Evolutionary conservation across 2,113 vertebrate genomes (phyloP).

Genomic region (Etheostoma spectabile): DNA sequence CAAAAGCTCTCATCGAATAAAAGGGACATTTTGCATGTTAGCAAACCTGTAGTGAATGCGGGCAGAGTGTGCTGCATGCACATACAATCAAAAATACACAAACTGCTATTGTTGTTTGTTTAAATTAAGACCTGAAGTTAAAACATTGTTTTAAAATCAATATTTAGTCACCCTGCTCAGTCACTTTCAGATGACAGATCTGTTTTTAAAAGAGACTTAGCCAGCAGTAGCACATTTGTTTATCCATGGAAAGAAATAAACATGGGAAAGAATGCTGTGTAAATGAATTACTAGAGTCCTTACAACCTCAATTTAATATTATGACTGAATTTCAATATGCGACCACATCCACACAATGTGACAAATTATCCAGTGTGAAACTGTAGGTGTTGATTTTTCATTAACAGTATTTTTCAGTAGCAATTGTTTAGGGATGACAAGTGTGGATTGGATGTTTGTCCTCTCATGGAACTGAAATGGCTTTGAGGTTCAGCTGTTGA

Average conservation of each 20-base stretch:
- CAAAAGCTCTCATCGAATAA: accelerated
- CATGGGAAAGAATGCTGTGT: not conserved
- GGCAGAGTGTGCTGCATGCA: not conserved
- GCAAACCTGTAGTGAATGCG: not conserved
- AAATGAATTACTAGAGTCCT: slow-evolving; percentile 9
- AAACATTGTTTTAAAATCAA: not conserved
- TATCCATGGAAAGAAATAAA: not conserved
- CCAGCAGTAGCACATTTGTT: slow-evolving; percentile 9
- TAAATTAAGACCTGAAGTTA: not conserved
- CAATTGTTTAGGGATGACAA: slow-evolving; percentile 50
- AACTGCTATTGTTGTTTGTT: not conserved
- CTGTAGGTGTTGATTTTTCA: slow-evolving; percentile 37
- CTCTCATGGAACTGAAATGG: slow-evolving; percentile 16
- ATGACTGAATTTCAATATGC: slow-evolving; percentile 22
- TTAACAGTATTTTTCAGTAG: slow-evolving; percentile 37
- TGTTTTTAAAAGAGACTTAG: slow-evolving; percentile 2
- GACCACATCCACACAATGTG: slow-evolving; percentile 8
- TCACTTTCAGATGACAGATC: slow-evolving; percentile 6
- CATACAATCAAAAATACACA: not conserved
- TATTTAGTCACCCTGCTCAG: not conserved
- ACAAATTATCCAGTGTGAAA: slow-evolving; percentile 37
- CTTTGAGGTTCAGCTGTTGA: slow-evolving; percentile 45
- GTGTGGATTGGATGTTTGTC: slow-evolving; percentile 52
- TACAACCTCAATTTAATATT: slow-evolving; percentile 9
- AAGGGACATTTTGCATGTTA: too few relatives aligned